Percentiles rank a stretch among this genome's conserved stretches.
Conservation (phyloP, 2,797 vertebrate genomes). For the Amphiprion clarkii region DNA sequence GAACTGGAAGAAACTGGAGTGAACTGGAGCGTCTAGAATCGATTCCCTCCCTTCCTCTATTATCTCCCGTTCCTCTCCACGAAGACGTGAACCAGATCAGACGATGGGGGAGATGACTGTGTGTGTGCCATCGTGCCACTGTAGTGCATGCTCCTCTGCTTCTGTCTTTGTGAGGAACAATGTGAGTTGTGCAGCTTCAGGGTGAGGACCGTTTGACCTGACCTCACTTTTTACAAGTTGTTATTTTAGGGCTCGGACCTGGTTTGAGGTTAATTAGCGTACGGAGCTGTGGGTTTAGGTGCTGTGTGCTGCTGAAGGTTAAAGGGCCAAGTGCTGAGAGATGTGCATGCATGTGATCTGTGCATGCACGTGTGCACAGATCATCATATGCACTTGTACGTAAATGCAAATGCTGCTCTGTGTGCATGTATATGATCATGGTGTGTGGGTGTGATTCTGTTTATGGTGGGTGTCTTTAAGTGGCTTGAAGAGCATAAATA, state of each 20-base stretch:
- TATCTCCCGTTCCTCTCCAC: conserved; percentile 70
- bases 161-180: conserved; percentile 1
- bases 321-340: not conserved
- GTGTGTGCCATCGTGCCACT: conserved; percentile 5
- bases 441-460: conserved; percentile 71
- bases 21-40: conserved; percentile 66
- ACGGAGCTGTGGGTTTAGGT: not conserved
- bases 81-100: conserved; percentile 82
- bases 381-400: not conserved
- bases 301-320: conserved; percentile 5
- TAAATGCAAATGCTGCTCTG: conserved; percentile 15
- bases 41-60: conserved; percentile 65
- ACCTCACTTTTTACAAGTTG: conserved; percentile 16
- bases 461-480: conserved; percentile 62
- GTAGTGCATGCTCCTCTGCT: conserved; percentile 9
- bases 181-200: conserved; percentile 22
- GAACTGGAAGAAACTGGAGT: conserved; percentile 59
- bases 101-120: conserved; percentile 74
- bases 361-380: conserved; percentile 1
- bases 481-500: conserved; percentile 58
- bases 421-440: conserved; percentile 44
- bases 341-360: conserved; percentile 3
- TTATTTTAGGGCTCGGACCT: conserved; percentile 40
- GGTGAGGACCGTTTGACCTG: conserved; percentile 21
- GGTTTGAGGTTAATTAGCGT: conserved; percentile 42